phyloP scores from a whole-genome alignment of 2,797 vertebrate species.

The Acrocephalus scirpaceus region DNA sequence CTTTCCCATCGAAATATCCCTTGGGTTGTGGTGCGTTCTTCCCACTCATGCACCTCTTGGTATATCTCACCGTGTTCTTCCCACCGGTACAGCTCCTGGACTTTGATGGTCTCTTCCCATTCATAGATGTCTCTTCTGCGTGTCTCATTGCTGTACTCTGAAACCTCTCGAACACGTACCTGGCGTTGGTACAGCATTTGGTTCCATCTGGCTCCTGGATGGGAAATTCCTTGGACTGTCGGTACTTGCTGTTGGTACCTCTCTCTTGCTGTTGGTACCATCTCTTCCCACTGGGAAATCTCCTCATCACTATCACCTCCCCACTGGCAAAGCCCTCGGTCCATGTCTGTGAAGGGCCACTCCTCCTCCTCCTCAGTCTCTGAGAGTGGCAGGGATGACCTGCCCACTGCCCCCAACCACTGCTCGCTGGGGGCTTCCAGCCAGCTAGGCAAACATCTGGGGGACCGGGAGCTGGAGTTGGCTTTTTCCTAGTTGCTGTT shows the following conservation, averaged over 20 bases:
- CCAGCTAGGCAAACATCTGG: not conserved
- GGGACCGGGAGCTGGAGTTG: not conserved
- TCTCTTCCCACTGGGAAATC: not conserved
- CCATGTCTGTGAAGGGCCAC: not conserved
- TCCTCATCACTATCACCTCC: not conserved
- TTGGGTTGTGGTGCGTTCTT: rapidly evolving
- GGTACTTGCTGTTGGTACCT: too few species aligned
- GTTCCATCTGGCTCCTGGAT: rapidly evolving
- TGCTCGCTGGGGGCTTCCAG: not conserved
- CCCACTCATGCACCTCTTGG: not conserved
- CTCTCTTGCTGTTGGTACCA: not conserved
- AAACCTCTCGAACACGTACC: not conserved
- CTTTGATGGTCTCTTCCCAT: not conserved
- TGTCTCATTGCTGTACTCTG: not conserved
- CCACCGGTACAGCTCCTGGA: not conserved
- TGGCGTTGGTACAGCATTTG: not conserved
- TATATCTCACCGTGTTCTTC: not conserved
- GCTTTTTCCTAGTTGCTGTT: rapidly evolving
- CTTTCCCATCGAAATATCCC: not conserved
- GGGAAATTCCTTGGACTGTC: not conserved
- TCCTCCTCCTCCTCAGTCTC: not conserved
- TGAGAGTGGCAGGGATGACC: not conserved
- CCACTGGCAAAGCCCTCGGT: too few species aligned
- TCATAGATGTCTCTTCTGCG: not conserved
- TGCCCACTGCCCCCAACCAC: not conserved